Conservation (phyloP, 1,140 invertebrate species). For the Bombus pyrosoma region DNA sequence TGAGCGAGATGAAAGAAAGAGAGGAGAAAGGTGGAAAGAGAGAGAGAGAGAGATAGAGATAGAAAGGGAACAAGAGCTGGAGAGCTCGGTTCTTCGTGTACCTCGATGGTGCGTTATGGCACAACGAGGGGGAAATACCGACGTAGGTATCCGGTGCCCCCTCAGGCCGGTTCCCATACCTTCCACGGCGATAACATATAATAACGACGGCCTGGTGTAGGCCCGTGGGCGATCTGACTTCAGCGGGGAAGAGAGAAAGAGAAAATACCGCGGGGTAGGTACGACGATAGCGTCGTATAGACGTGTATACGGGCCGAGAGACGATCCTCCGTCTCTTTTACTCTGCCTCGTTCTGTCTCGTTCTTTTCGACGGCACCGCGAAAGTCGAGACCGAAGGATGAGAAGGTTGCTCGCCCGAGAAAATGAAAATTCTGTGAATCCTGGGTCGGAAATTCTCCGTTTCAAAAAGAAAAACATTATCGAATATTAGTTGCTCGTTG, state of each 20-base stretch:
- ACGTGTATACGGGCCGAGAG: constrained; percentile 39
- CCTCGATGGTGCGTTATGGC: constrained; percentile 75
- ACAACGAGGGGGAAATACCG: constrained; percentile 71
- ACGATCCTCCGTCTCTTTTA: constrained; percentile 2
- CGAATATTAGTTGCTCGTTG: constrained; percentile 6
- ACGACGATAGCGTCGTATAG: constrained; percentile 35
- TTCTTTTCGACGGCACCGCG: constrained; percentile 31
- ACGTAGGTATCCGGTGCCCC: constrained; percentile 72
- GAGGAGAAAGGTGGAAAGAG: background rate
- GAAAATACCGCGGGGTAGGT: constrained; percentile 66
- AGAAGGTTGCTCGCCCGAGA: background rate
- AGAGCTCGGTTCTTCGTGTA: constrained; percentile 63
- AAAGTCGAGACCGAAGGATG: constrained; percentile 12
- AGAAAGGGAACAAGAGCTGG: constrained; percentile 34
- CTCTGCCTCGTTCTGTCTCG: background rate
- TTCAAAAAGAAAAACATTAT: background rate
- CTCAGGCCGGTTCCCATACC: constrained; percentile 80
- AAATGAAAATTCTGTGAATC: constrained; percentile 49
- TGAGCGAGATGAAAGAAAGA: constrained; percentile 24
- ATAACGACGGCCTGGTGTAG: constrained; percentile 74
- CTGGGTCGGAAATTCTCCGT: background rate
- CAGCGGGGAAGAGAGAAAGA: constrained; percentile 62
- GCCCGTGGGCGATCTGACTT: constrained; percentile 73
- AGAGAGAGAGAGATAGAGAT: background rate
- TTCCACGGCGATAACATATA: constrained; percentile 77